Conservation (phyloP, 2,113 vertebrate genomes). For the Arenaria interpres region DNA sequence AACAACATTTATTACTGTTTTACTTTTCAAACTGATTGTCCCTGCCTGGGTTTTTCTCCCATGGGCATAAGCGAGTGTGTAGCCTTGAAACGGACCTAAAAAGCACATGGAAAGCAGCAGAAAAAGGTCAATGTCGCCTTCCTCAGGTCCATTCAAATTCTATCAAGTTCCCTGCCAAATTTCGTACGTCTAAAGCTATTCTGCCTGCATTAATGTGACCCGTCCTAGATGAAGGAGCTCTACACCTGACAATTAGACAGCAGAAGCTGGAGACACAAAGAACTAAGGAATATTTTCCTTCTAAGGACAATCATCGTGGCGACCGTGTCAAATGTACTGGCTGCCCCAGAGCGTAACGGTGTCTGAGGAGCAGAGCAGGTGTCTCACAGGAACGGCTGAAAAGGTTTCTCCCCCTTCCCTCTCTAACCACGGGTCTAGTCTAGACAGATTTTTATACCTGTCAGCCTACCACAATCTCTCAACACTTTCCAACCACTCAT, state of each 20-base stretch:
- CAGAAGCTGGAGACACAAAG: neutral
- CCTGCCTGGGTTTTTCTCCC: neutral
- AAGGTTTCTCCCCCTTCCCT: neutral
- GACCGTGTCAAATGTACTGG: neutral
- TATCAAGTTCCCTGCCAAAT: neutral
- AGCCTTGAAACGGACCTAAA: neutral
- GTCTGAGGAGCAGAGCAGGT: neutral
- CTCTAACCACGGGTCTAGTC: neutral
- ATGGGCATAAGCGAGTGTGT: accelerated
- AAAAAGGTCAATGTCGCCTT: accelerated
- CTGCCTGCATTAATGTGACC: neutral
- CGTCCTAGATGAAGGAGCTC: neutral
- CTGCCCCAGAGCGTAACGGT: accelerated
- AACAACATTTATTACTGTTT: neutral
- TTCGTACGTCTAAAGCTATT: accelerated
- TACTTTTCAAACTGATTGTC: neutral
- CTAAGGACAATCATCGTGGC: neutral
- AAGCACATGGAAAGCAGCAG: accelerated
- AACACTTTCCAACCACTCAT: neutral
- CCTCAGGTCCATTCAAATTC: neutral
- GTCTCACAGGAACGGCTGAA: neutral
- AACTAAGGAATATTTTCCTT: neutral
- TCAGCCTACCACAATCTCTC: neutral
- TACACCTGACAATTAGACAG: neutral
- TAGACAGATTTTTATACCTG: neutral